These are phyloP conservation scores for Drosophila algonquin DNA, from an alignment of 2,888 invertebrate genomes.

Conservation along the genomic window DNA sequence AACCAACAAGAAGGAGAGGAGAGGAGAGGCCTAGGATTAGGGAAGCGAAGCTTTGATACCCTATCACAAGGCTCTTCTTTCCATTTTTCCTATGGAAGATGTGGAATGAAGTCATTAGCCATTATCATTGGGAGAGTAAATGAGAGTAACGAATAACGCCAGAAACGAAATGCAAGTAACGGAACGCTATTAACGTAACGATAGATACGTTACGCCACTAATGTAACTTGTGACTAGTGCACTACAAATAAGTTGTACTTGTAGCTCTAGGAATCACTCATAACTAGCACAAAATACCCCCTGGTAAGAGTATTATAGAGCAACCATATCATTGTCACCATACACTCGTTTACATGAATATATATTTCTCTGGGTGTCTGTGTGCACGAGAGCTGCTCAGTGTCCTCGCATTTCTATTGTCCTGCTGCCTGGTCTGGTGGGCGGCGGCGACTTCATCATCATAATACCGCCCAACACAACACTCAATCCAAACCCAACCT, in stretches of 20 bases:
- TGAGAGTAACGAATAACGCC: too few relatives aligned
- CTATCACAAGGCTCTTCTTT: neutral
- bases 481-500: neutral
- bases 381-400: slow-evolving; percentile 15
- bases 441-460: slow-evolving; percentile 34
- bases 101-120: too few relatives aligned
- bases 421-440: slow-evolving; percentile 45
- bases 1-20: slow-evolving; percentile 10
- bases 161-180: too few relatives aligned
- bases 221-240: too few relatives aligned
- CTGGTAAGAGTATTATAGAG: slow-evolving; percentile 3
- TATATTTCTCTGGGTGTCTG: slow-evolving; percentile 10
- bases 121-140: too few relatives aligned
- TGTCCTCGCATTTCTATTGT: slow-evolving; percentile 41
- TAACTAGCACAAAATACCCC: neutral
- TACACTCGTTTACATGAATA: slow-evolving; percentile 39
- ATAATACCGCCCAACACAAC: slow-evolving; percentile 32
- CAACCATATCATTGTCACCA: slow-evolving; percentile 72
- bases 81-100: too few relatives aligned
- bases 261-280: too few relatives aligned
- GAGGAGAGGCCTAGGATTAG: neutral
- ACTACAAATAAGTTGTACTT: too few relatives aligned
- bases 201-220: too few relatives aligned
- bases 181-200: too few relatives aligned
- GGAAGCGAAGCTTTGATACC: neutral